Evolutionary conservation across 1,140 invertebrate species (phyloP), one percentile per base, ranked within the genome.

Genomic region (Drosophila miranda): DNA sequence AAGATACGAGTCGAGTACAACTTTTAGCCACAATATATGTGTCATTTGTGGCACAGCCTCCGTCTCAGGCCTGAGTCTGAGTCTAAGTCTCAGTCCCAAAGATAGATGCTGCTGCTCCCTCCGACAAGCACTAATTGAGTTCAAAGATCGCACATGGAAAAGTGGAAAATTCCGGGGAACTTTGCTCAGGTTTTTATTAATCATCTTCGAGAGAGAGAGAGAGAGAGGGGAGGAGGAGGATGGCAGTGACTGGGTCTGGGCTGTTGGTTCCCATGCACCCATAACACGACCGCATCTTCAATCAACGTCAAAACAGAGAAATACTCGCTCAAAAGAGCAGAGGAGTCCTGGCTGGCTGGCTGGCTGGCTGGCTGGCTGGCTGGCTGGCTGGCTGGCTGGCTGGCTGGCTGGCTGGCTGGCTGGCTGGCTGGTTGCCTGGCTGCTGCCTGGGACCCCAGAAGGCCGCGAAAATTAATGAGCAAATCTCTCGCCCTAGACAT

Each of bases 401-500:
- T 48, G 23, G 16, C 28, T 23, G 3, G 3, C 23, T 23, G 23
- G n/a, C 34, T 38, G 34, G 30, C 30, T 30, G 3, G 3, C 19
- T 48, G 23, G 16, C 28, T 23, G 3, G 3, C 23, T 23, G 23
- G n/a, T n/a, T n/a, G n/a, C n/a, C n/a, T n/a, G n/a, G n/a, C 46
- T 28, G 19, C 46, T 28, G 56, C 9, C 28, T 30, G 28, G 43
- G 30, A 51, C 26, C 14, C 13, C 38, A 19, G 52, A 51, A 26
- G 30, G 54, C 49, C 83, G 83, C 83, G 83, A 72, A 88, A 86
- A 87, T 86, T 87, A 87, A 86, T 86, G 82, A 87, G 81, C 81
- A 64, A 86, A 87, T 82, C 69, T 77, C 73, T 82, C 74, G 68
- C 74, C 80, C 61, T 67, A 75, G 72, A 79, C 59, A 71, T 56